These are phyloP conservation scores for Myotis vivesi DNA, from an alignment of 2,797 vertebrate genomes.

Conservation along the genomic window DNA sequence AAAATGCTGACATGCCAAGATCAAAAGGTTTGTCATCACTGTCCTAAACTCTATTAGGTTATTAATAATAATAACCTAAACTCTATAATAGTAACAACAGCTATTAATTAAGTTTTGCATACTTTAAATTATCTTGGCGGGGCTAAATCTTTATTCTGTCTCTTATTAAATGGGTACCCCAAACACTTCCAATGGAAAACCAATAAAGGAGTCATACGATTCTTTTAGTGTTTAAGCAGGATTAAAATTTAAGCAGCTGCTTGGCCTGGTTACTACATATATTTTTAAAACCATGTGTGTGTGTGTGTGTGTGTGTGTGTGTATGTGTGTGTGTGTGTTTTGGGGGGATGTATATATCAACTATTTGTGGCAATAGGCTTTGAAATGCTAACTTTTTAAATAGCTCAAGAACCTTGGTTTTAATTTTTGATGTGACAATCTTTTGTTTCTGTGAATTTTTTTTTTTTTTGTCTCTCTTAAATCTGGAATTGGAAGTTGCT, in stretches of 20 bases:
- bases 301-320: too few relatives aligned
- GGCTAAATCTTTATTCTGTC: constrained; percentile 32
- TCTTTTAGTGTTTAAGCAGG: constrained; percentile 66
- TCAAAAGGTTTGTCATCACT: too few relatives aligned
- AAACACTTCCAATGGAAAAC: constrained; percentile 70
- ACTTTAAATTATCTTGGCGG: constrained; percentile 45
- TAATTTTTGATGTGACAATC: constrained; percentile 79
- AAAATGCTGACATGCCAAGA: too few relatives aligned
- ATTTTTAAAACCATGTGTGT: constrained; percentile 45
- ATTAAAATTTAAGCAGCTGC: constrained; percentile 71
- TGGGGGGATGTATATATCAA: background rate
- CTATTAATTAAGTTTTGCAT: constrained; percentile 39
- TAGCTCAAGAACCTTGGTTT: constrained; percentile 78
- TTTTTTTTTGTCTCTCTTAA: constrained; percentile 65
- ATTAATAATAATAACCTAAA: background rate
- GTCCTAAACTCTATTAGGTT: too few relatives aligned
- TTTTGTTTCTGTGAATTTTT: constrained; percentile 76
- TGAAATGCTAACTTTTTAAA: constrained; percentile 77
- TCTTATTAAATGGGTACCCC: constrained; percentile 53
- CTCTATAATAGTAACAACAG: constrained; percentile 18
- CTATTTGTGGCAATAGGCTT: constrained; percentile 60
- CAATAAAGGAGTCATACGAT: constrained; percentile 58
- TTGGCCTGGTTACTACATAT: constrained; percentile 38
- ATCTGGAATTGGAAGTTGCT: constrained; percentile 82
- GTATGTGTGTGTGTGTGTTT: background rate